Evolutionary conservation across 2,797 vertebrate species (phyloP), one percentile per base, ranked within the genome.

Genomic region (Vespertilio murinus): DNA sequence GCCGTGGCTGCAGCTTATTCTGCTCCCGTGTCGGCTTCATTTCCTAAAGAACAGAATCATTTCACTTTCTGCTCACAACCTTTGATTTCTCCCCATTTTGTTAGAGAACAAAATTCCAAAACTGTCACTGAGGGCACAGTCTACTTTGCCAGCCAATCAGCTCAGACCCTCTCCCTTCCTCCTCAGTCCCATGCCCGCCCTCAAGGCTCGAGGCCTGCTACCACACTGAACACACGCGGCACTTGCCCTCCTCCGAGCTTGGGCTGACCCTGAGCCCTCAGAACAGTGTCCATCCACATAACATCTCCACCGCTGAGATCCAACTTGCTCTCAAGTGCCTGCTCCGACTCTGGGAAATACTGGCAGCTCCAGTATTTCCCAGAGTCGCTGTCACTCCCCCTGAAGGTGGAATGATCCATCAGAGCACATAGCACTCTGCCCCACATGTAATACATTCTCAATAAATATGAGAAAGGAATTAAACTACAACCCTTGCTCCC

Each of bases 381-480:
- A 0, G 91, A 88, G 35, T 78, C 47, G 64, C 12, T 73, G 28
- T 65, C 45, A 65, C 25, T 59, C 30, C 47, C 67, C 30, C 54
- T 65, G 73, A 87, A 70, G 16, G 22, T 25, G 3, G n/a, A 61
- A 33, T 25, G 77, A 79, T 74, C 52, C 17, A 52, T 75, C 82
- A 67, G 4, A 73, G 33, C 33, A 69, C 20, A 13, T 6, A 93
- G 64, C 38, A 79, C 20, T 90, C 67, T 79, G 64, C 42, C 78
- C 71, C 74, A 61, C 17, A 22, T n/a, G 33, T 65, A 64, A 65
- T 84, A 47, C 12, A 42, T 61, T 74, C 69, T 90, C 74, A 67
- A 65, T 54, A 86, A 65, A 28, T 70, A 35, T 10, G 89, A 71
- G 70, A 70, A 92, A 81, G 35, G 33, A 88, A 92, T 90, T 91